phyloP scores from a whole-genome alignment of 2,797 vertebrate genomes.

The Neomorphus geoffroyi region DNA sequence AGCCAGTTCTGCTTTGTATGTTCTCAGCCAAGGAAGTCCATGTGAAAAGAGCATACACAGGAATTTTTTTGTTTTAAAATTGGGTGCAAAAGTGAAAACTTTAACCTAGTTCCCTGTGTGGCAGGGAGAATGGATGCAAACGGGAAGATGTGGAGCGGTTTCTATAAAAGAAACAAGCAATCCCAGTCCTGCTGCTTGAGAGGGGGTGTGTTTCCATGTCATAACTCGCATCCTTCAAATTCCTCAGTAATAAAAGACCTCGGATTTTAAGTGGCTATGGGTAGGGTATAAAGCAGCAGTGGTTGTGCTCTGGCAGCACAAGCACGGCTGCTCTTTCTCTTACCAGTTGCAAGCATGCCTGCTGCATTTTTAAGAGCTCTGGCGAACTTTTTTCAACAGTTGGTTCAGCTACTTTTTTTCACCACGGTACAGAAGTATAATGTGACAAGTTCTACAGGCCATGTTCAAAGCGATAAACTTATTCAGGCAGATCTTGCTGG shows the following conservation, averaged over 20 bases:
- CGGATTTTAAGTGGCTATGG: conserved; percentile 50
- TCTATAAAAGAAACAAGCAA: conserved; percentile 46
- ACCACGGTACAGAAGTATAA: neutral
- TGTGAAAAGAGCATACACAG: neutral
- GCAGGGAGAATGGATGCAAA: neutral
- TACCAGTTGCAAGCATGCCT: conserved; percentile 34
- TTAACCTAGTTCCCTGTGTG: neutral
- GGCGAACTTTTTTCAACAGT: conserved; percentile 40
- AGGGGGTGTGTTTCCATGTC: conserved; percentile 51
- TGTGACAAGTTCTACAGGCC: neutral
- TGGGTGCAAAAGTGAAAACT: neutral
- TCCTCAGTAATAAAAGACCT: conserved; percentile 55
- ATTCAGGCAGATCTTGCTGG: neutral
- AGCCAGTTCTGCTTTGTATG: neutral
- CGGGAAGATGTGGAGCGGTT: neutral
- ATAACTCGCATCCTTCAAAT: conserved; percentile 62
- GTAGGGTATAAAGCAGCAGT: conserved; percentile 3
- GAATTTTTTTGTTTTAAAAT: neutral
- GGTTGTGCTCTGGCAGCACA: conserved; percentile 19
- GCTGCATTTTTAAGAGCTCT: conserved; percentile 51
- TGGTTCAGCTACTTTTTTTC: conserved; percentile 10
- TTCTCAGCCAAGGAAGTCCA: neutral
- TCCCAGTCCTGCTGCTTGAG: neutral
- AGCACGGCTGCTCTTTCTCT: neutral
- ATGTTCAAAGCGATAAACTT: neutral